phyloP scores from a whole-genome alignment of 1,140 invertebrate genomes.

The Bombus superbus region DNA sequence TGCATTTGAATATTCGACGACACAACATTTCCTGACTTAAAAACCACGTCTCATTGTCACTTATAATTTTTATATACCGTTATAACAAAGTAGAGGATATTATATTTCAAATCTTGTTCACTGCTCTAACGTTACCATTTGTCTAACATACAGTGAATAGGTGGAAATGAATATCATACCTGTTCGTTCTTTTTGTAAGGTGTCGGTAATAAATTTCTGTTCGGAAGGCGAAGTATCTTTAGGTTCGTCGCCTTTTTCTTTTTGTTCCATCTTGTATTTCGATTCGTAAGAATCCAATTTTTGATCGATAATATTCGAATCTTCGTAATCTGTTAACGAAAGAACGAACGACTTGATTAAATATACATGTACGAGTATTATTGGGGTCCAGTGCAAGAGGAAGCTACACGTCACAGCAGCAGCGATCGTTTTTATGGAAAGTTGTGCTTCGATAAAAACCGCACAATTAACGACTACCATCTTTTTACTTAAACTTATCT shows the following conservation, averaged over 20 bases:
- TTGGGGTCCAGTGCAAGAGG: no score
- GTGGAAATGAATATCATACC: conserved; percentile 67
- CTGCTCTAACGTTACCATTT: neutral
- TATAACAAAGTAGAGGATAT: neutral
- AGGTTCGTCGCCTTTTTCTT: conserved; percentile 78
- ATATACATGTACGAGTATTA: neutral
- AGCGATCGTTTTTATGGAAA: no score
- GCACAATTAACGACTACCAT: no score
- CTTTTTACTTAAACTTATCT: no score
- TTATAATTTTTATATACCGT: neutral
- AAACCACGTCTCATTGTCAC: neutral
- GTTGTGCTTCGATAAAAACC: no score
- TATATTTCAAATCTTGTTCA: neutral
- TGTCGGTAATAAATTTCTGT: conserved; percentile 79
- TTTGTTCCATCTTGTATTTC: conserved; percentile 75
- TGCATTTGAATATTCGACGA: conserved; percentile 47
- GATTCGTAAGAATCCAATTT: conserved; percentile 76
- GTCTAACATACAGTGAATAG: neutral
- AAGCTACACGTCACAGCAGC: no score
- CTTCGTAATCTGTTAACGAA: conserved; percentile 71
- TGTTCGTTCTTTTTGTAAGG: conserved; percentile 77
- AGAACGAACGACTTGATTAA: neutral
- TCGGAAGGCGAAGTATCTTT: conserved; percentile 77
- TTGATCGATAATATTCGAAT: conserved; percentile 79
- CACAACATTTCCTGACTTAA: neutral